These are phyloP conservation scores for Mythimna lalbum DNA, from an alignment of 2,888 invertebrate genomes.

Conservation along the genomic window DNA sequence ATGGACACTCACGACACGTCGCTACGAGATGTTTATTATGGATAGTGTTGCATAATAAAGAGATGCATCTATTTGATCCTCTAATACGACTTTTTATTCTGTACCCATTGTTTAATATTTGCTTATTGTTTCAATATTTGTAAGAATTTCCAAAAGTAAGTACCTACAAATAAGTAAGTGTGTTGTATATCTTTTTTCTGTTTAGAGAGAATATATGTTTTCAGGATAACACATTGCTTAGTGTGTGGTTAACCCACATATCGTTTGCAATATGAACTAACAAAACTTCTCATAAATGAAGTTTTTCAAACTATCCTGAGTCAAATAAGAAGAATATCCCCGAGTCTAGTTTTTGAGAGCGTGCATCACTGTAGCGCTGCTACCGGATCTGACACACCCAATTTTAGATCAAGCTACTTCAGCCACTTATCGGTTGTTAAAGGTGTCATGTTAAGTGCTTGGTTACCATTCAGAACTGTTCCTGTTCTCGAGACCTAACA, in stretches of 20 bases:
- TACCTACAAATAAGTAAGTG: background rate
- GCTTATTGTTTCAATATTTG: conserved; percentile 1
- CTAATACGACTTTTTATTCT: conserved; percentile 1
- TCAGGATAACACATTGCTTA: background rate
- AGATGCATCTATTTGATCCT: conserved; percentile 1
- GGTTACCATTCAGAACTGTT: background rate
- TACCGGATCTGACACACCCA: conserved; percentile 10
- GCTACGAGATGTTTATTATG: conserved; percentile 31
- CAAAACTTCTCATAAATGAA: background rate
- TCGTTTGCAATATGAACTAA: background rate
- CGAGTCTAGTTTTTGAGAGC: background rate
- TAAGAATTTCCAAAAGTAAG: background rate
- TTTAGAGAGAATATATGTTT: background rate
- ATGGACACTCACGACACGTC: conserved; percentile 42
- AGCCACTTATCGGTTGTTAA: background rate
- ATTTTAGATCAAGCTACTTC: conserved; percentile 2
- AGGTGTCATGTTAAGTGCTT: background rate
- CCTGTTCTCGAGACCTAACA: background rate
- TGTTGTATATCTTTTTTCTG: background rate
- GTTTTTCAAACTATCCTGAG: background rate
- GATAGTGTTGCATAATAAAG: conserved; percentile 58
- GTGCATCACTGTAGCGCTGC: background rate
- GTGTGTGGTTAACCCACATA: background rate
- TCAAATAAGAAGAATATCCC: background rate
- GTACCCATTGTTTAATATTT: conserved; percentile 2